phyloP scores from a whole-genome alignment of 2,797 vertebrate genomes.

The Stomatorhinus walkeri region DNA sequence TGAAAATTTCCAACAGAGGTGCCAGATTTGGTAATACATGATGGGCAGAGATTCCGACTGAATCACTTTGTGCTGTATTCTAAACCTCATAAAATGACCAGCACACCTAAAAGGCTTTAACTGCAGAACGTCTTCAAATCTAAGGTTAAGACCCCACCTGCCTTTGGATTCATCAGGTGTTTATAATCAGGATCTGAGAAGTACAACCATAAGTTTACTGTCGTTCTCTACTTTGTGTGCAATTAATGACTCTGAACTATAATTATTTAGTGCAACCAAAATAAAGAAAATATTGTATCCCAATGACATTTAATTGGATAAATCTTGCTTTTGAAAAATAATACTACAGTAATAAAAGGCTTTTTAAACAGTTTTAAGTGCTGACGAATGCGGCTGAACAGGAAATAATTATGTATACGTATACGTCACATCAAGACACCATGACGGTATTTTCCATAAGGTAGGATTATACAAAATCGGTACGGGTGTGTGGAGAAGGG shows the following conservation, averaged over 20 bases:
- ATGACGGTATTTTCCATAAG: slow-evolving; percentile 6
- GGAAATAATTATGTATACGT: neutral
- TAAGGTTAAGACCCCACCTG: neutral
- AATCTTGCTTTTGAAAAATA: neutral
- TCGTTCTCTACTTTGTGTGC: neutral
- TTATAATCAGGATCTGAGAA: neutral
- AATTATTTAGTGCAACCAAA: neutral
- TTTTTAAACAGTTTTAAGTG: neutral
- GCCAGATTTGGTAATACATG: neutral
- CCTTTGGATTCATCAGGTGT: neutral
- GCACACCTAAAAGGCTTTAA: neutral
- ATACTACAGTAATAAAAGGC: neutral
- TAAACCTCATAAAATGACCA: neutral
- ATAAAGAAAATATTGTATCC: neutral
- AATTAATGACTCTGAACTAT: neutral
- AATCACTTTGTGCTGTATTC: neutral
- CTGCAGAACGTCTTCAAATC: neutral
- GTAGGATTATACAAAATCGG: neutral
- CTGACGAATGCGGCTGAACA: accelerated
- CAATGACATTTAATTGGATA: neutral
- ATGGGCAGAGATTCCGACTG: neutral
- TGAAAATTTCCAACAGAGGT: neutral
- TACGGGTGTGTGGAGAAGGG: neutral
- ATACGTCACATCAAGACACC: neutral
- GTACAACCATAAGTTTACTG: neutral